A percentile compares a stretch with the other conserved stretches of the same genome.
Conservation (phyloP, 2,113 vertebrate species). For the Chloroceryle aenea region DNA sequence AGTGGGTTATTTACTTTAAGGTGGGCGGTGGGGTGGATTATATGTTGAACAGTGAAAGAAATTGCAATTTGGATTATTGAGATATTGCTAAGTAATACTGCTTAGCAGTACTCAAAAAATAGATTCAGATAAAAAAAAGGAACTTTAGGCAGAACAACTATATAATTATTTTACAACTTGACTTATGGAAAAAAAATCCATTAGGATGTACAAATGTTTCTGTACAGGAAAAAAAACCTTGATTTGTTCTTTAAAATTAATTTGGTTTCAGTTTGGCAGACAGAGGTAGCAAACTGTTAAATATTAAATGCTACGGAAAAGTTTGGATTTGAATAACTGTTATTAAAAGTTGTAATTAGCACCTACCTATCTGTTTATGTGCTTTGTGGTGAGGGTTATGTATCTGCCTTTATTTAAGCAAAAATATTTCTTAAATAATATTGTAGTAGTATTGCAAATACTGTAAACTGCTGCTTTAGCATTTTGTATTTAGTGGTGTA, state of each 20-base stretch:
- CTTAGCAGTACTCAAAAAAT: neutral
- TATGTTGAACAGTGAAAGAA: neutral
- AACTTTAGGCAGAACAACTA: neutral
- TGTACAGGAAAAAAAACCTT: neutral
- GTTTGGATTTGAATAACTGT: neutral
- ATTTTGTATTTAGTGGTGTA: neutral
- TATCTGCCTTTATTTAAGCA: neutral
- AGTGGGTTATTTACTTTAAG: neutral
- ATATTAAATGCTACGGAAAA: neutral
- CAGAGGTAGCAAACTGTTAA: neutral
- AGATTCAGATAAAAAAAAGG: neutral
- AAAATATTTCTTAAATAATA: neutral
- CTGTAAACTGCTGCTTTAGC: neutral
- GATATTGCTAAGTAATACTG: neutral
- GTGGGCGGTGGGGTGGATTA: neutral
- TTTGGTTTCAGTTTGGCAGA: neutral
- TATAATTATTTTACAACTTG: neutral
- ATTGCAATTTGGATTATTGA: neutral
- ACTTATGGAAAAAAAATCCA: neutral
- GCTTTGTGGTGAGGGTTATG: neutral
- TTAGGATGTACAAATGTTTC: neutral
- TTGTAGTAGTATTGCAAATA: neutral
- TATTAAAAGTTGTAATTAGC: neutral
- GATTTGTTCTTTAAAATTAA: neutral
- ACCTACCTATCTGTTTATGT: neutral